These are phyloP conservation scores for Peromyscus californicus DNA, from an alignment of 2,113 vertebrate species.

Conservation along the genomic window DNA sequence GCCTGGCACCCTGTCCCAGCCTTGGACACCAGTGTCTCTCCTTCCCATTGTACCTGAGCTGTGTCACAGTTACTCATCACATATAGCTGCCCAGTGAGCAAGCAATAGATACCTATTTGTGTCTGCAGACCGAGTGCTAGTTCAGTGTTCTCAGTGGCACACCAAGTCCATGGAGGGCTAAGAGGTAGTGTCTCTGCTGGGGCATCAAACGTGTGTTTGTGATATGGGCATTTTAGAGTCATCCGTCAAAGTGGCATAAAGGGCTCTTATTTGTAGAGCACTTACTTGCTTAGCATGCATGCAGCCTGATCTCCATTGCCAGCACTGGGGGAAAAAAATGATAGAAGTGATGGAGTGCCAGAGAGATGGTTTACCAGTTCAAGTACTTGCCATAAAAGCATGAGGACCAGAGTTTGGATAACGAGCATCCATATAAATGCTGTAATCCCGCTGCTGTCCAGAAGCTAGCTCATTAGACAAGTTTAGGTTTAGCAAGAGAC, in stretches of 20 bases:
- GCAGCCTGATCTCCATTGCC: background rate
- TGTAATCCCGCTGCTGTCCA: background rate
- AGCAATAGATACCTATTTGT: background rate
- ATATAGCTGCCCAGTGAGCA: background rate
- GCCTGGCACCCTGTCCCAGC: background rate
- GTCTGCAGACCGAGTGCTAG: background rate
- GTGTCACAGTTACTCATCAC: background rate
- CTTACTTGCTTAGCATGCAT: background rate
- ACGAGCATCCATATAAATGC: background rate
- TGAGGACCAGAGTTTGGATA: background rate
- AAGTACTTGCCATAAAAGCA: background rate
- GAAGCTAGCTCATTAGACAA: background rate
- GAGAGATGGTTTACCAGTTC: too few relatives aligned
- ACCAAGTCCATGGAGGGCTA: background rate
- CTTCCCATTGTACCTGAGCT: background rate
- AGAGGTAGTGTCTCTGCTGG: background rate
- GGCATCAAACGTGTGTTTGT: background rate
- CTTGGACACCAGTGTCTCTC: background rate
- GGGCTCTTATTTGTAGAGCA: background rate
- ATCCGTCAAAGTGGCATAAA: background rate
- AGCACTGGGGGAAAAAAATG: background rate
- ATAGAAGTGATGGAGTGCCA: background rate
- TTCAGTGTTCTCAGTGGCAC: background rate
- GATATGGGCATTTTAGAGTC: background rate
- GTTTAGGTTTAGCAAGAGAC: background rate